Conservation (phyloP, 2,797 vertebrate species). For the Tenualosa thibaudeaui region DNA sequence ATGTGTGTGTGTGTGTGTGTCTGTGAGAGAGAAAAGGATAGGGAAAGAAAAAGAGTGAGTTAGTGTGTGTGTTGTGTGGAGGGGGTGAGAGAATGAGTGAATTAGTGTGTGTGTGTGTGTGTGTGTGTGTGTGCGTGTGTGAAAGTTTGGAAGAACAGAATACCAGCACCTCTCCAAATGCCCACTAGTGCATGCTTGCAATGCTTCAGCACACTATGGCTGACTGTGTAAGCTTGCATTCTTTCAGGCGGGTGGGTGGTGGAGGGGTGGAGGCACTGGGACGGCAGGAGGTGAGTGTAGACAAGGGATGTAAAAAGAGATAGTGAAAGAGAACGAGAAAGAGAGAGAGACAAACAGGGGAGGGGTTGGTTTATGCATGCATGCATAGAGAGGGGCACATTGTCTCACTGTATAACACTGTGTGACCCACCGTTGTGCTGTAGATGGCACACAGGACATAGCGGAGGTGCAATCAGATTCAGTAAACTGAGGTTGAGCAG, state of each 20-base stretch:
- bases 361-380: neutral
- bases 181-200: neutral
- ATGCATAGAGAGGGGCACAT: neutral
- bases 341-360: neutral
- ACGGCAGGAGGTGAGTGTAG: neutral
- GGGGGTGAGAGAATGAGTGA: too few species aligned
- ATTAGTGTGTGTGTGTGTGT: neutral
- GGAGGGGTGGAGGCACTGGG: neutral
- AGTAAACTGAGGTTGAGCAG: too few species aligned
- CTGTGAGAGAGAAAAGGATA: neutral
- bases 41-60: neutral
- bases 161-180: constrained; percentile 1
- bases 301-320: neutral
- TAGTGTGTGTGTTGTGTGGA: neutral
- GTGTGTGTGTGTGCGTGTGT: neutral
- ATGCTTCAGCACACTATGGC: neutral
- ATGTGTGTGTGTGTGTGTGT: neutral
- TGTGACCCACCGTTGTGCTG: neutral
- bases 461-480: neutral
- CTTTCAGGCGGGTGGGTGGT: neutral
- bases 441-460: neutral
- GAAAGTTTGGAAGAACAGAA: constrained; percentile 9
- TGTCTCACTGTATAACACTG: neutral
- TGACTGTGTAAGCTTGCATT: constrained; percentile 9
- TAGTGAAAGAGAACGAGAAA: neutral